Evolutionary conservation across 2,888 invertebrate species (phyloP), one percentile per base, ranked within the genome.

Genomic region (Trichogramma dendrolimi): DNA sequence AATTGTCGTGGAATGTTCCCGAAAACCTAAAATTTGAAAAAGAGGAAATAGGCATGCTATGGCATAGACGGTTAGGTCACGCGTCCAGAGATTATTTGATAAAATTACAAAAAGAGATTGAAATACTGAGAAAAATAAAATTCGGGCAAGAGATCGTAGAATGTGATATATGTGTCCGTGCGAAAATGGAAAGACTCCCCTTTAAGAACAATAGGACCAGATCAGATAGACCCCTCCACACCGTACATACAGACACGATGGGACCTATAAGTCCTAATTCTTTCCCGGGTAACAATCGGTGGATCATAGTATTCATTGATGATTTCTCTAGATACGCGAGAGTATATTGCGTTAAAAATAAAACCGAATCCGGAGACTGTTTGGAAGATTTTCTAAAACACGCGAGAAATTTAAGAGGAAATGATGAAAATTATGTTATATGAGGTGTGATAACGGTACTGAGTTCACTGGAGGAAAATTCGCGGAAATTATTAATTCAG

Each of bases 261-360:
- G n/a, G n/a, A n/a, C n/a, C n/a, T n/a, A n/a, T 39, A 40, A 8
- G 40, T 52, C 5, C 8, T 5, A 27, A 27, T 27, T 50, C 50
- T 10, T 64, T 54, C 57, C 67, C 70, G 5, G 55, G 53, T 40
- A 58, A 48, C 8, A 58, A 64, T 11, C 65, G 41, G 65, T 69
- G 52, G 43, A 68, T 70, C 55, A 47, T 53, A 27, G 64, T 61
- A 48, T 64, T 69, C 57, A 51, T 62, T 27, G 67, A 70, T 56
- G 71, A 71, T 63, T 70, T 58, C 55, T 71, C 69, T 6, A 67
- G 69, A 39, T 61, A 64, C 53, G 69, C 69, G 2, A 70, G 55
- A 61, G 62, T 64, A n/a, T 71, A 71, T 58, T 27, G 39, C 63
- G 64, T 54, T 39, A 68, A 38, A 63, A 47, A 55, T 64, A 64